phyloP scores from a whole-genome alignment of 2,797 vertebrate species.

The Spatula clypeata region DNA sequence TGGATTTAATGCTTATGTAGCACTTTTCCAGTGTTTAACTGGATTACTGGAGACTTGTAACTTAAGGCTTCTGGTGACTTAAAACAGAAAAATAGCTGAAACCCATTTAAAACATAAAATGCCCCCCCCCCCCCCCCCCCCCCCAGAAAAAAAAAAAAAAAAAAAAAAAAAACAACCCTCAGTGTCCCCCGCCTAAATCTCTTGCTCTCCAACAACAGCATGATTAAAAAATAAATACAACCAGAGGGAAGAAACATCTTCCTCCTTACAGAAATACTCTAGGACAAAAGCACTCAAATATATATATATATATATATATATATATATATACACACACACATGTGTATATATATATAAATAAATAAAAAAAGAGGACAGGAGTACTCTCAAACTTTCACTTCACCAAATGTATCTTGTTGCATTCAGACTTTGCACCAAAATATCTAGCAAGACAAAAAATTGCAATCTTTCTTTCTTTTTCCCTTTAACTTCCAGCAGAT shows the following conservation, averaged over 20 bases:
- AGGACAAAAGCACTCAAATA: neutral
- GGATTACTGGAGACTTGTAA: slow-evolving; percentile 14
- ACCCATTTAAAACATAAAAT: slow-evolving; percentile 11
- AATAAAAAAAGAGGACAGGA: neutral
- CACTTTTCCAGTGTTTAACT: slow-evolving; percentile 12
- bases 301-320: no score
- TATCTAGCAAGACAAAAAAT: neutral
- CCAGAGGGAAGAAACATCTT: neutral
- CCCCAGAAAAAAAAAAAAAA: neutral
- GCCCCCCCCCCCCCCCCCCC: no score
- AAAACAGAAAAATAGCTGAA: slow-evolving; percentile 21
- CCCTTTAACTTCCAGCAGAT: neutral
- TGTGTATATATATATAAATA: neutral
- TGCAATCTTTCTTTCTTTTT: neutral
- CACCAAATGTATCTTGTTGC: neutral
- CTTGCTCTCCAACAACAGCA: neutral
- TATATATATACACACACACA: neutral
- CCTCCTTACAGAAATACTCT: neutral
- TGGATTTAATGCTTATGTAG: slow-evolving; percentile 40
- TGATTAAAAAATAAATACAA: neutral
- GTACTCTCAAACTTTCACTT: neutral
- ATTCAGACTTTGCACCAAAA: neutral
- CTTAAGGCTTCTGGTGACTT: slow-evolving; percentile 26
- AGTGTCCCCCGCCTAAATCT: neutral
- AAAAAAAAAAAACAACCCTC: neutral